Base-by-base conservation (phyloP, 2,797 vertebrate genomes). In the Pantherophis alleghaniensis region DNA sequence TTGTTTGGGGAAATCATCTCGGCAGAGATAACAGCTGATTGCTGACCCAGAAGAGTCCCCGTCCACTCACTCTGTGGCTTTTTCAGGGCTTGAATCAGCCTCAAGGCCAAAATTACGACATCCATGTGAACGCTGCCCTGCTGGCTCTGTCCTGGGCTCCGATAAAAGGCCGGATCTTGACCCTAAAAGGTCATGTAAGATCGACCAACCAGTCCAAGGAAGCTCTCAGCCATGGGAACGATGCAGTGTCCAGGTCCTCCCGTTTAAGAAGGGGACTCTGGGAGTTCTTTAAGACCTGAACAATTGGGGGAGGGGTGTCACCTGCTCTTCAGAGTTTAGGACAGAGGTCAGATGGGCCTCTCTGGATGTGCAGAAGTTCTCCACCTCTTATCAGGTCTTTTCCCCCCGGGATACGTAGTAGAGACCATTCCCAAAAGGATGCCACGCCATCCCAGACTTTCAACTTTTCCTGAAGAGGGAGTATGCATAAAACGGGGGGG, bases 291-390 rank as follows among this genome's bases (percentile, higher is more conserved):
- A 47, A 79, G 74, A 3, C 7, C 74, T 47, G 74, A 47, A 42
- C 20, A 11, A 24, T 24, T 32, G n/a, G 66, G 66, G n/a, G 37
- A 42, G 37, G 74, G 18, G 9, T 7, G 12, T 18, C 63, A 96
- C 96, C 95, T 96, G 96, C 83, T 96, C 96, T 14, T 94, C 91
- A 0, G 20, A 5, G 42, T 74, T 83, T 61, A 92, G 94, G 79
- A 96, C 0, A 16, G 96, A 94, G 83, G 90, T 0, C n/a, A 96
- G 91, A 26, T 96, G 95, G 5, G 94, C 59, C 16, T 89, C 42
- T 3, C 42, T 1, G 32, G 90, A 60, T 10, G 93, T 42, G 20
- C 96, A 96, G 61, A 94, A 86, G 0, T 90, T 90, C 91, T 95
- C 95, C 0, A 95, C 96, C 0, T 93, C 57, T 0, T 3, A 47